phyloP scores from a whole-genome alignment of 2,113 vertebrate species.

The Pterophyllum scalare region DNA sequence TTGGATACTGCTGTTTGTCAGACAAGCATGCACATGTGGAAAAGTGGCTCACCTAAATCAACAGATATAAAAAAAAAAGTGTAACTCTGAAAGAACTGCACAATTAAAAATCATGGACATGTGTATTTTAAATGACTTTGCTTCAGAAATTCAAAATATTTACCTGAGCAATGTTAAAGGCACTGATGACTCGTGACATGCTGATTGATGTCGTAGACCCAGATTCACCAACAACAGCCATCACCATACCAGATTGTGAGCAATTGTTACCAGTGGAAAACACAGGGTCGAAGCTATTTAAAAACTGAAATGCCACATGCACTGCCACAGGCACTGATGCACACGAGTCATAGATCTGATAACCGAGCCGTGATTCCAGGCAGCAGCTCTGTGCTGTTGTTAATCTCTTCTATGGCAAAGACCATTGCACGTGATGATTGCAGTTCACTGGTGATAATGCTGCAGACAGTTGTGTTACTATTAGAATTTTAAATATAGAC shows the following conservation, averaged over 20 bases:
- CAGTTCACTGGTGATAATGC: background rate
- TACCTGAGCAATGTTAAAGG: too few species aligned
- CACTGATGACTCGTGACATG: too few species aligned
- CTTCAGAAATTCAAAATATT: too few species aligned
- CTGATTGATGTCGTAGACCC: too few species aligned
- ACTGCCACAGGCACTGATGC: background rate
- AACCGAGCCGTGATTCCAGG: background rate
- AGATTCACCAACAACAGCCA: too few species aligned
- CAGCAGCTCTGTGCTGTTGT: background rate
- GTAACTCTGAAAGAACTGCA: background rate
- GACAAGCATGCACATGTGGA: conserved; percentile 52
- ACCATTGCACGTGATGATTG: background rate
- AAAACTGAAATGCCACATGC: background rate
- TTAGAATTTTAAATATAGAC: background rate
- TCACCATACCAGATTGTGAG: too few species aligned
- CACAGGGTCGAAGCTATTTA: background rate
- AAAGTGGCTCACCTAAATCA: background rate
- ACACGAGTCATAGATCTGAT: background rate
- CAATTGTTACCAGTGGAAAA: too few species aligned
- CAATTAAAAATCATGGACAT: background rate
- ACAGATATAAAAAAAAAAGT: background rate
- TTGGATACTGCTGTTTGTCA: conserved; percentile 75
- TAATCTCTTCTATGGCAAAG: background rate
- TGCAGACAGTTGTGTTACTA: background rate
- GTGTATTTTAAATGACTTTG: background rate